Evolutionary conservation across 2,888 invertebrate species (phyloP), one percentile per base, ranked within the genome.

Genomic region (Coenonympha glycerion): DNA sequence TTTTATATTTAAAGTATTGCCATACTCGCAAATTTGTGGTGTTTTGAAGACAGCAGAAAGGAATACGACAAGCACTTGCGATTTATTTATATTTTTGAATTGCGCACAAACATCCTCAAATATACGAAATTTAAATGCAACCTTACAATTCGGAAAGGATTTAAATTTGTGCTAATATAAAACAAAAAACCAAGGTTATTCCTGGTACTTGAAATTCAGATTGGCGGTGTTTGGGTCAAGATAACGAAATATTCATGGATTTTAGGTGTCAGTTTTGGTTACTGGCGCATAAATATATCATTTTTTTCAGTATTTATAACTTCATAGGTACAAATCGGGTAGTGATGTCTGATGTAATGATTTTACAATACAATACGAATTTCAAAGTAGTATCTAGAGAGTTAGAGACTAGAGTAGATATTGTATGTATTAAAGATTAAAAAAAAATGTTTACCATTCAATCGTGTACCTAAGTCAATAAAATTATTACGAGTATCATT

Each of bases 151-250:
- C 53, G 50, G 44, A 53, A 54, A 42, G 39, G 50, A 61, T 58
- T 59, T 47, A 57, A 57, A 60, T 62, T 53, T 58, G 60, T 60
- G 62, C 44, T 58, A 59, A 61, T 56, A 30, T 48, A 53, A 45
- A 50, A 49, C 56, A 47, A 57, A 53, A 57, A 54, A 40, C 41
- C 61, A 63, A 65, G 65, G 66, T 61, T 62, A 57, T 50, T 54
- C 49, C 53, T 53, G 52, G 44, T 53, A 36, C 58, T 63, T 65
- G 58, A 61, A 61, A 65, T 60, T 64, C 61, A 60, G 58, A 62
- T 64, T 56, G 47, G 47, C 44, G 49, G 49, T 59, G 58, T 57
- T 60, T 58, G 53, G 59, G 57, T 53, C 57, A 57, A 53, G 57
- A 54, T 56, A 52, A 57, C 37, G n/a, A 60, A 47, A 47, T 30